Evolutionary conservation across 2,797 vertebrate genomes (phyloP).

Genomic region (Oreochromis mossambicus): DNA sequence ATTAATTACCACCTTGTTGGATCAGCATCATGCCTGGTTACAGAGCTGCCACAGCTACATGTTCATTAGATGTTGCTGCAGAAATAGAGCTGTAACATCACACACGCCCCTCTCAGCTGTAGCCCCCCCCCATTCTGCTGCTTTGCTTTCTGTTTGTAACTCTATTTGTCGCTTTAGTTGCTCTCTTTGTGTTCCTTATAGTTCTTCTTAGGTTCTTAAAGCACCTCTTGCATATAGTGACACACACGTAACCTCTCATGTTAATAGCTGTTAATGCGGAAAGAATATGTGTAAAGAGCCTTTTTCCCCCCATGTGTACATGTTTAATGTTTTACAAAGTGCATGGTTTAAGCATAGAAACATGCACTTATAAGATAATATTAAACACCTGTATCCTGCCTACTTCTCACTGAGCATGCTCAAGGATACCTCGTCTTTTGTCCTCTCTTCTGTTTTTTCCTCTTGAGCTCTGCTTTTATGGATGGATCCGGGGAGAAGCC

Average conservation of each 20-base stretch:
- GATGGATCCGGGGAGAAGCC: neutral
- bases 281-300: neutral
- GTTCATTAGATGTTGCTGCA: conserved; percentile 44
- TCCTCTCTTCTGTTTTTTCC: neutral
- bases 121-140: neutral
- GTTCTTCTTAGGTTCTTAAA: neutral
- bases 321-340: conserved; percentile 32
- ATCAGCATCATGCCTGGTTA: neutral
- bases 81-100: conserved; percentile 43
- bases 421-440: neutral
- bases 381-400: conserved; percentile 8
- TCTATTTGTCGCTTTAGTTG: neutral
- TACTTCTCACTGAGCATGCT: neutral
- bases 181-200: neutral
- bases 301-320: neutral
- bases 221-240: neutral
- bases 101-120: conserved; percentile 9
- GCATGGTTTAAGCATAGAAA: conserved; percentile 20
- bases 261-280: conserved; percentile 23
- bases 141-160: neutral
- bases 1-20: neutral
- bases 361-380: conserved; percentile 31
- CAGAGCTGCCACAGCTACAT: conserved; percentile 32
- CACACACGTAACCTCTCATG: neutral
- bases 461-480: neutral